A percentile compares a stretch with the other conserved stretches of the same genome.
Evolutionary conservation across 2,113 vertebrate genomes (phyloP).

Genomic region (Thinocorus orbignyianus): DNA sequence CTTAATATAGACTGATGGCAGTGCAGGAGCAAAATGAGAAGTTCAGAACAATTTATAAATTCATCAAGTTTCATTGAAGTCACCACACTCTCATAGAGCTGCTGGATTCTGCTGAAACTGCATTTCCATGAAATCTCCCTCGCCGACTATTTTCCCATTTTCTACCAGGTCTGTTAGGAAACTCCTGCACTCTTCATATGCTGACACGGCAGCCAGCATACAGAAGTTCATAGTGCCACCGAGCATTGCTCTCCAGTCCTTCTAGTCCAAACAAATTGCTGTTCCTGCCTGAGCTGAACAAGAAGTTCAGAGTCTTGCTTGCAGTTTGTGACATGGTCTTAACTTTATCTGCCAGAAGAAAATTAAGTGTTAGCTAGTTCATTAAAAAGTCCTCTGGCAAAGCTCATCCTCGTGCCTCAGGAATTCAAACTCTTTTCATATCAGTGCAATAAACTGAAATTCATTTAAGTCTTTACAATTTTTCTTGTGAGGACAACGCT

Average conservation of each 20-base stretch:
- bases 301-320: background rate
- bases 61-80: slow-evolving; percentile 3
- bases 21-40: background rate
- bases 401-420: background rate
- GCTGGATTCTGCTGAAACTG: background rate
- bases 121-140: background rate
- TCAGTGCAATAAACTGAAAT: background rate
- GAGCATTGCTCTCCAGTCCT: background rate
- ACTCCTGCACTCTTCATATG: background rate
- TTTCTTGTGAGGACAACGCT: background rate
- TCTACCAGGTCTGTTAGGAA: background rate
- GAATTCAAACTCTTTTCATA: background rate
- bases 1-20: background rate
- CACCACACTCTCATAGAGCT: background rate
- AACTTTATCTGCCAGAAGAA: background rate
- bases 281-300: background rate
- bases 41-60: slow-evolving; percentile 2
- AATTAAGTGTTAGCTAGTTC: background rate
- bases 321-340: background rate
- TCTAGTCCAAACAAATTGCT: background rate
- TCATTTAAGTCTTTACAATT: background rate
- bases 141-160: background rate
- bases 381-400: slow-evolving; percentile 10
- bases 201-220: fast-evolving
- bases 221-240: background rate